Evolutionary conservation across 2,797 vertebrate species (phyloP).

Genomic region (Chaunax sp.): DNA sequence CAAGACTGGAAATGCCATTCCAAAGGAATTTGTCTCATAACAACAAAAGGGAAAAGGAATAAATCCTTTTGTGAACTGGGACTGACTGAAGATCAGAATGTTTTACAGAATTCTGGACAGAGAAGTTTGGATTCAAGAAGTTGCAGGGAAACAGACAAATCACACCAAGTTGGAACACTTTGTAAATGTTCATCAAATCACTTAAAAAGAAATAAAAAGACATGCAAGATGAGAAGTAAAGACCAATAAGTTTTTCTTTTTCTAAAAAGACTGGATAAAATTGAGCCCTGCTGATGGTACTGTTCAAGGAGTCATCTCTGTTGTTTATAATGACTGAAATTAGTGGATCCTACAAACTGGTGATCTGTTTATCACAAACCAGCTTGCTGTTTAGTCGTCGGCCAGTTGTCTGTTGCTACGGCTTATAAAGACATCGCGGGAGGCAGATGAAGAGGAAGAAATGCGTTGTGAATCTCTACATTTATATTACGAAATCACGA

Average conservation of each 20-base stretch:
- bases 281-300: constrained; percentile 84
- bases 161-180: constrained; percentile 80
- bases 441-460: constrained; percentile 80
- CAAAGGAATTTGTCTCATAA: constrained; percentile 83
- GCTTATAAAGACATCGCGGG: constrained; percentile 76
- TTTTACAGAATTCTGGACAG: constrained; percentile 73
- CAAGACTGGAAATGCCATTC: constrained; percentile 91
- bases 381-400: constrained; percentile 82
- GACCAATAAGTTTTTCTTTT: constrained; percentile 76
- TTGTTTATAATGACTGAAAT: constrained; percentile 82
- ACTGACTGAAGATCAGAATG: constrained; percentile 80
- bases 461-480: constrained; percentile 83
- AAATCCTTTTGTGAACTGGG: constrained; percentile 75
- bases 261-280: constrained; percentile 81
- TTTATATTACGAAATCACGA: constrained; percentile 88
- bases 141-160: constrained; percentile 77
- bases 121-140: constrained; percentile 70
- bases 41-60: constrained; percentile 78
- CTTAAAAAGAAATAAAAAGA: constrained; percentile 80
- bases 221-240: constrained; percentile 73
- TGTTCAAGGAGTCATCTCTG: constrained; percentile 79
- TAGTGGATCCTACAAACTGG: constrained; percentile 81
- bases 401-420: constrained; percentile 77
- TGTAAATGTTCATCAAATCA: constrained; percentile 86
- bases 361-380: constrained; percentile 83